Conservation (phyloP, 2,113 vertebrate genomes). For the Psephotus haematonotus region DNA sequence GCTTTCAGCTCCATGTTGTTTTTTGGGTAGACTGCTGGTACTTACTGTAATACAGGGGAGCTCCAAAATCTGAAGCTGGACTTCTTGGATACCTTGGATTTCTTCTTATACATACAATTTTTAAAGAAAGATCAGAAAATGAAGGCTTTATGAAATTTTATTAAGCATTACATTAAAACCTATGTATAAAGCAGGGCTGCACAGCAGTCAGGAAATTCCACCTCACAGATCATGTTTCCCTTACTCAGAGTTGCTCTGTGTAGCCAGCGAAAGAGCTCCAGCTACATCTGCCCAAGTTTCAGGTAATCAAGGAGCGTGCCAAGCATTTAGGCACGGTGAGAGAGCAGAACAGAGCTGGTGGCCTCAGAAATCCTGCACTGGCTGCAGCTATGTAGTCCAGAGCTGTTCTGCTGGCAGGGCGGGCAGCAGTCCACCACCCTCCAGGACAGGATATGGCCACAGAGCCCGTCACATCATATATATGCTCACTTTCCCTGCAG, state of each 20-base stretch:
- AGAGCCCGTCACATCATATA: neutral
- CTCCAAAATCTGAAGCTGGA: neutral
- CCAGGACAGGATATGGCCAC: neutral
- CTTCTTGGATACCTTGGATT: neutral
- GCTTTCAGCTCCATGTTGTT: accelerated
- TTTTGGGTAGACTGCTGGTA: neutral
- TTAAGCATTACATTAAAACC: neutral
- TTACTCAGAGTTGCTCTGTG: neutral
- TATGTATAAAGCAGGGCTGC: neutral
- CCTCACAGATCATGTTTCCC: neutral
- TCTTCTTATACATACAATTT: neutral
- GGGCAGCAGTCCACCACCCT: accelerated
- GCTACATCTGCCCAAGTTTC: accelerated
- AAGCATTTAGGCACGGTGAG: neutral
- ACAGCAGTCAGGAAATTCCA: slow-evolving; percentile 16
- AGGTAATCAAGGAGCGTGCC: neutral
- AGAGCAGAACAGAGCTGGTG: neutral
- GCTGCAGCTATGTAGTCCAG: accelerated
- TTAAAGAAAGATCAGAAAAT: neutral
- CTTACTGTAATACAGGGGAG: neutral
- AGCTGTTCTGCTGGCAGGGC: accelerated
- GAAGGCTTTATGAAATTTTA: neutral
- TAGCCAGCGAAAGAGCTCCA: neutral
- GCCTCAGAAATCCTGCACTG: neutral
- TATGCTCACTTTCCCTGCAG: accelerated